Conservation (phyloP, 2,888 invertebrate genomes). For the Dioctria linearis region DNA sequence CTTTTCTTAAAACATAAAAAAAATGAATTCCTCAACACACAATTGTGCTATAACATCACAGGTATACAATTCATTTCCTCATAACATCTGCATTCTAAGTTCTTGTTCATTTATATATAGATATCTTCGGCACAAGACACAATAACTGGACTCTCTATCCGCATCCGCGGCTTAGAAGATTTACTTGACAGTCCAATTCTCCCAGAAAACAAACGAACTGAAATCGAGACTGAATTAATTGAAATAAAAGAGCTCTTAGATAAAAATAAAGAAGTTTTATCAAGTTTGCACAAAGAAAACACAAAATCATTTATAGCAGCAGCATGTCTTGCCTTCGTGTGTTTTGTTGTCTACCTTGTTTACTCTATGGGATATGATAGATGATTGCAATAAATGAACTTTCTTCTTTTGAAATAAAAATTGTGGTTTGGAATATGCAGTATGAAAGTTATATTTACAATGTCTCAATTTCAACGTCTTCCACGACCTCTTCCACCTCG, state of each 20-base stretch:
- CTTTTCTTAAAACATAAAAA: background rate
- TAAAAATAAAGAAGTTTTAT: conserved; percentile 47
- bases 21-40: background rate
- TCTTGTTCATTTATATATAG: conserved; percentile 5
- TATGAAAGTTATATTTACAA: conserved; percentile 18
- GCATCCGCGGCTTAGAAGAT: conserved; percentile 52
- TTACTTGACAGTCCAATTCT: conserved; percentile 29
- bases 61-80: background rate
- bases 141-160: conserved; percentile 49
- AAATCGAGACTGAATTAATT: conserved; percentile 44
- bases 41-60: conserved; percentile 6
- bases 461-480: conserved; percentile 62
- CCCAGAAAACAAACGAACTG: conserved; percentile 14
- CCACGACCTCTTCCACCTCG: conserved; percentile 66
- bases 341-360: conserved; percentile 45
- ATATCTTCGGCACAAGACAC: conserved; percentile 45
- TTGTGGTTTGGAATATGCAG: conserved; percentile 1
- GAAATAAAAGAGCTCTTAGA: conserved; percentile 55
- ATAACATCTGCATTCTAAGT: too few relatives aligned
- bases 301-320: conserved; percentile 52
- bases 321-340: conserved; percentile 41
- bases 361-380: conserved; percentile 48
- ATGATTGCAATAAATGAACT: conserved; percentile 21
- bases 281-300: conserved; percentile 53
- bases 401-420: conserved; percentile 13